Base-by-base conservation (phyloP, 2,797 vertebrate species). In the Tangara arthus region DNA sequence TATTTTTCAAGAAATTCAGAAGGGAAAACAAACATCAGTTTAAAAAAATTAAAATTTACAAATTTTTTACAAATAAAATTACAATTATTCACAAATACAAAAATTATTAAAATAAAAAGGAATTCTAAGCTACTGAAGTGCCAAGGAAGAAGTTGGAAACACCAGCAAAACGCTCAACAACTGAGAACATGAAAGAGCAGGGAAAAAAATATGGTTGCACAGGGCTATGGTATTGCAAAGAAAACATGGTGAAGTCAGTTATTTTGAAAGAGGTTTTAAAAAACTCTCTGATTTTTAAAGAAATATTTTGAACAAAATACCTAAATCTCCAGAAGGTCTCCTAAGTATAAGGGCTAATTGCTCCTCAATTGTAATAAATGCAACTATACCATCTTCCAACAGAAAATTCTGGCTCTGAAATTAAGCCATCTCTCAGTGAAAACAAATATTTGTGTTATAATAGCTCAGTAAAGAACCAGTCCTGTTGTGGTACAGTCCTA, bases 61-160 rank as follows among this genome's bases (percentile, higher is more conserved):
- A 8, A 2, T 17, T 24, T 57, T 57, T 57, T 56, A 24, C n/a
- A 34, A 56, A 24, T 34, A 35, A 35, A 24, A 35, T 24, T 34
- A 35, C 10, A 35, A 26, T 57, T 56, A 57, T 17, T 57, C 11
- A 16, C 23, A 57, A 34, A 24, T 35, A 17, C 35, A 57, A 34
- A 57, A 35, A 12, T 24, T 7, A 57, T 57, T 11, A 0, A 11
- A 22, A 35, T 0, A 35, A 49, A 49, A 22, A 37, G 14, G 4
- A 52, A 5, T 4, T 37, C 22, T 11, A 66, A 30, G 39, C 30
- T 32, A 18, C 22, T 53, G 60, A 66, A 86, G 55, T 8, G 26
- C 35, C 35, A 61, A 34, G 28, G 39, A 59, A 52, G 14, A 39
- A 52, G 15, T 28, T n/a, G 52, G 32, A 84, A 83, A 71, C 23